Base-by-base conservation (phyloP, 1,140 invertebrate species). In the Dufourea novaeangliae region DNA sequence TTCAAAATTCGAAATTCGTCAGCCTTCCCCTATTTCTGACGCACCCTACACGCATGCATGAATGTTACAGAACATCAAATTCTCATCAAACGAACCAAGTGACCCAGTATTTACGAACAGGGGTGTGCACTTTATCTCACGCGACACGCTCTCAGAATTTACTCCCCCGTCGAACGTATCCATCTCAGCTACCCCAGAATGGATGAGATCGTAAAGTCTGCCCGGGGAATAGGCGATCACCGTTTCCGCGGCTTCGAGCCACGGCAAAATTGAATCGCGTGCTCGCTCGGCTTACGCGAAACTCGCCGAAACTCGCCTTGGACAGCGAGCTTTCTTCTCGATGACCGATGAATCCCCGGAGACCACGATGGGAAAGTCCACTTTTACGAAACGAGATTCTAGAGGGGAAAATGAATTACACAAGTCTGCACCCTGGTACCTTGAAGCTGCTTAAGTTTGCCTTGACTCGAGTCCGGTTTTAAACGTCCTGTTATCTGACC, bases 281-380 rank as follows among this genome's bases (percentile, higher is more conserved):
- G 14, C 7, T 7, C 54, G 25, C 25, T 22, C 25, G 17, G 22
- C 34, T 64, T 44, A 11, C 41, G 17, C 63, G 54, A 34, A 14
- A 41, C 27, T 6, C 34, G 29, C 59, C 14, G 20, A 37, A 61
- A 39, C 20, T 46, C 62, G 39, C 41, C 22, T n/a, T 4, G 25
- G 7, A 44, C 11, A 5, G 10, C 34, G 27, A 25, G 10, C 29
- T 73, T 37, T 14, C 44, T 63, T 29, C 22, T 11, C 2, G 32
- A 64, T 73, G 70, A 64, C 70, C 59, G 70, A 61, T 34, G 39
- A 34, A 71, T 61, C 67, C 67, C 25, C 2, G 3, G 39, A 39
- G 27, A 10, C 25, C 22, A 11, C 22, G 34, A 12, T 12, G 17
- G 17, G 2, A 14, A 25, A 7, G 29, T 14, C 44, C 17, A 27